Percentiles rank a stretch among this genome's conserved stretches.
phyloP scores from a whole-genome alignment of 2,797 vertebrate species.

The Scomberomorus guttatus region DNA sequence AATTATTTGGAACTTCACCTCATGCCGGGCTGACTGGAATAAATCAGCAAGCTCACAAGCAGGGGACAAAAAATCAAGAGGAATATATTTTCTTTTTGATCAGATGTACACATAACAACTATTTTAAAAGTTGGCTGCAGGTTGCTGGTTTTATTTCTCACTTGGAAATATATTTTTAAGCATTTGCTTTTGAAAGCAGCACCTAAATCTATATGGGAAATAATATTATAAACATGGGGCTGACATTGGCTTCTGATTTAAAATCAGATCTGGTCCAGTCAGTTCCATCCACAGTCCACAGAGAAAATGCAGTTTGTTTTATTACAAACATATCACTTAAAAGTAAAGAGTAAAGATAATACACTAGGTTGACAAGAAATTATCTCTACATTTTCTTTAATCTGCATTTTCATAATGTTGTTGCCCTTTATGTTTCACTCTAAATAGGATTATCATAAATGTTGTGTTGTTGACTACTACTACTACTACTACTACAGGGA shows the following conservation, averaged over 20 bases:
- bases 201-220: no score
- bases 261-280: neutral
- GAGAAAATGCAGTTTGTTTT: neutral
- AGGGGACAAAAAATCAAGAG: neutral
- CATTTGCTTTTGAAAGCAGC: no score
- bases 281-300: no score
- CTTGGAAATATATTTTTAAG: no score
- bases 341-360: neutral
- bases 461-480: neutral
- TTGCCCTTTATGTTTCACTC: neutral
- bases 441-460: neutral
- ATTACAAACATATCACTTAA: no score
- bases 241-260: neutral
- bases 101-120: neutral
- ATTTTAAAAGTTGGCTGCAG: neutral
- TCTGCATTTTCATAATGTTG: neutral
- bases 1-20: constrained; percentile 24
- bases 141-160: neutral
- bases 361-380: neutral
- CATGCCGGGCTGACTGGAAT: constrained; percentile 31
- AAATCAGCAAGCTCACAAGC: constrained; percentile 27
- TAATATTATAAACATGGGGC: neutral
- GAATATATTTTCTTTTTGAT: constrained; percentile 7
- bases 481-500: neutral
- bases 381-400: neutral